Base-by-base conservation (phyloP, 2,888 invertebrate species). In the Drosophila putrida region DNA sequence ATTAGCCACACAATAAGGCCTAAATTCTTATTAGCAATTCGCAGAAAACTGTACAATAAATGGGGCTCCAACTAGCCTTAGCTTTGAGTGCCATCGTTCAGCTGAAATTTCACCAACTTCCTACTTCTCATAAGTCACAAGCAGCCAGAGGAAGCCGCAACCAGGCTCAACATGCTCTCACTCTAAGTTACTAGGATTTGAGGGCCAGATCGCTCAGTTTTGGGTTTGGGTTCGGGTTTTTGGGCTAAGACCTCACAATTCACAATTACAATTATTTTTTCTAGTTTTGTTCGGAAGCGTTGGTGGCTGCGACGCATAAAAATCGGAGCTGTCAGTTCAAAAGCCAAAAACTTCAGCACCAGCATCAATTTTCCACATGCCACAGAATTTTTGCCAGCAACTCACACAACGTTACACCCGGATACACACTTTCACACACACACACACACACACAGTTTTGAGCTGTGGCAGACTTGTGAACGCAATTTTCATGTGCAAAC, bases 271-370 rank as follows among this genome's bases (percentile, higher is more conserved):
- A 82, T 88, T 84, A 88, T 84, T 88, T 82, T 82, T 71, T 68
- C 63, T 75, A 75, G 81, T 75, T 81, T 61, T 38, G 51, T 51
- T 44, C 62, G 35, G 46, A 57, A 27, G 25, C 62, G 41, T 43
- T 57, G 39, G 68, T 57, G 67, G 57, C 64, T 78, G 71, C 53
- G 80, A 73, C 76, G 76, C 76, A 88, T 86, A 79, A 76, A 87
- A 88, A 88, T 84, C 82, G 80, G 75, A 78, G 85, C 82, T 88
- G 86, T 87, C 89, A 81, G 87, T 84, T 85, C 78, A 83, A 82
- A 87, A 87, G 87, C 79, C 89, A 85, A 87, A 88, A 87, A 88
- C 89, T 84, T 88, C 75, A 82, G 58, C 66, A 77, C 63, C 86
- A 88, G 83, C 85, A 85, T 88, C 85, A 85, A 85, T 85, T 85